Conservation (phyloP, 2,888 invertebrate genomes). For the Nymphalis polychloros region DNA sequence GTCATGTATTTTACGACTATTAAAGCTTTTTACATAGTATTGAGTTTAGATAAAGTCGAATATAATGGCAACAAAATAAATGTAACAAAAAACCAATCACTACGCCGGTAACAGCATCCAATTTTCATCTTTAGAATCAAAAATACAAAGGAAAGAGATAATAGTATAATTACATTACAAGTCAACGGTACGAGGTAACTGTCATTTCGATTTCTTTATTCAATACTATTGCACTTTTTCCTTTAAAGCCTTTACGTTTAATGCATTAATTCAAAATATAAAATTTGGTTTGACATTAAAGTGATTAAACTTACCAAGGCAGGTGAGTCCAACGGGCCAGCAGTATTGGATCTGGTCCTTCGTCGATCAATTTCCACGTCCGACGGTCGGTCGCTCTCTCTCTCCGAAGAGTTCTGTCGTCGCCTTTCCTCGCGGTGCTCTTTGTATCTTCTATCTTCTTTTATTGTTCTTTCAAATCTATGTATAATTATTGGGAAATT, state of each 20-base stretch:
- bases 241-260: too few species aligned
- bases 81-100: too few species aligned
- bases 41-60: too few species aligned
- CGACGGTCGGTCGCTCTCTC: constrained; percentile 75
- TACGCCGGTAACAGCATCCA: too few species aligned
- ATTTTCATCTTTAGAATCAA: too few species aligned
- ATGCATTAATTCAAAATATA: too few species aligned
- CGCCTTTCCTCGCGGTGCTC: constrained; percentile 69
- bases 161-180: constrained; percentile 1
- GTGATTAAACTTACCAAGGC: constrained; percentile 64
- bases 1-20: not conserved
- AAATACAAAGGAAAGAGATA: not conserved
- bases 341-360: constrained; percentile 60
- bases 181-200: not conserved
- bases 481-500: constrained; percentile 1
- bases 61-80: too few species aligned
- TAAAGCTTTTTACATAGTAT: too few species aligned
- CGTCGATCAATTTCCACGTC: constrained; percentile 63
- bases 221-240: too few species aligned
- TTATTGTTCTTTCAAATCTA: constrained; percentile 61
- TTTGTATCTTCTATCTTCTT: constrained; percentile 61
- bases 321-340: constrained; percentile 70
- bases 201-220: too few species aligned
- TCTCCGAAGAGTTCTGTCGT: constrained; percentile 82
- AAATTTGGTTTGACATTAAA: too few species aligned